phyloP scores from a whole-genome alignment of 1,140 invertebrate species.

The Ceratosolen fusciceps region DNA sequence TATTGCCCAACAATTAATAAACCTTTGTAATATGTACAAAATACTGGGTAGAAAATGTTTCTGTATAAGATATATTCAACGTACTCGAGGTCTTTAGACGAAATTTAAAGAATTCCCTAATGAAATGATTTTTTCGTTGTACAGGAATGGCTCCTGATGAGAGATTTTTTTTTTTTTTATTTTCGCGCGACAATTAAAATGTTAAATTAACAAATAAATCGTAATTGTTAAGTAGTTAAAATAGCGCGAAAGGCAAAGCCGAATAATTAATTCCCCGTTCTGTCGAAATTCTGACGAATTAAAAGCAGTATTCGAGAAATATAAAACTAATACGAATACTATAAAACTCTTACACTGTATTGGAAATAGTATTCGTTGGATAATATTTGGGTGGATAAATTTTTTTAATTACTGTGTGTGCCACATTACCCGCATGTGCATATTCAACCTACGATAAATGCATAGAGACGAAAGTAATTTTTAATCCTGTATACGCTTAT shows the following conservation, averaged over 20 bases:
- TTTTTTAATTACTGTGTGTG: slow-evolving; percentile 6
- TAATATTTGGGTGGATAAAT: not conserved
- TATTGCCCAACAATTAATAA: not conserved
- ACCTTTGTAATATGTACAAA: not conserved
- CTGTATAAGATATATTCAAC: not conserved
- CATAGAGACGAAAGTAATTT: not conserved
- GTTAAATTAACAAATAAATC: no score
- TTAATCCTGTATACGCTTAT: not conserved
- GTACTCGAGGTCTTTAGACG: not conserved
- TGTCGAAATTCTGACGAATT: not conserved
- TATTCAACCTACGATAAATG: not conserved
- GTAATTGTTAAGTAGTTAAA: no score
- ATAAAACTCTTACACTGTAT: no score
- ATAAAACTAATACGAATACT: not conserved
- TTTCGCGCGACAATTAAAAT: no score
- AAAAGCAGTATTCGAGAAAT: not conserved
- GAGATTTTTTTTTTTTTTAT: not conserved
- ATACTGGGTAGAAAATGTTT: not conserved
- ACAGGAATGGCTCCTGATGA: no score
- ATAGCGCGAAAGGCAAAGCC: not conserved
- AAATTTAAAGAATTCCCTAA: not conserved
- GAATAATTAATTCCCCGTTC: not conserved
- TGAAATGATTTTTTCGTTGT: no score
- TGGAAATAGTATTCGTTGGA: not conserved
- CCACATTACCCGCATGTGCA: slow-evolving; percentile 26